Percentiles rank a stretch among this genome's conserved stretches.
These are phyloP conservation scores for Asobara japonica DNA, from an alignment of 1,140 invertebrate species.

Conservation along the genomic window DNA sequence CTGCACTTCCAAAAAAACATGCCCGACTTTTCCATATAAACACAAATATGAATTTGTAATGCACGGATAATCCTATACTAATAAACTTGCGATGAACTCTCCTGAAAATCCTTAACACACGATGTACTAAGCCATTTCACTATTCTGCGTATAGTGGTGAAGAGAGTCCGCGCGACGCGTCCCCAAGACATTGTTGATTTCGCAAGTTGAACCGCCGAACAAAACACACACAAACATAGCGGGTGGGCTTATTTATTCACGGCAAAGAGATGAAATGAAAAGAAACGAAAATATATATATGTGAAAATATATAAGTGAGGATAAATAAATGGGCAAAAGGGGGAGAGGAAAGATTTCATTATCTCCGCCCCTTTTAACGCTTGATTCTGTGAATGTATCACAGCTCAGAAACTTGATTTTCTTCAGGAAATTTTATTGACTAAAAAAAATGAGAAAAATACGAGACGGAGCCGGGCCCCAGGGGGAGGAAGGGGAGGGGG, in stretches of 20 bases:
- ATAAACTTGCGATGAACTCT: no score
- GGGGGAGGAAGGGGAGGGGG: background rate
- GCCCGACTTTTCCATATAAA: no score
- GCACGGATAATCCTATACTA: no score
- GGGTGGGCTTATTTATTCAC: conserved; percentile 10
- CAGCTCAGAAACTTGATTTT: background rate
- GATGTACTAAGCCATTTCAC: no score
- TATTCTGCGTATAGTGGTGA: no score
- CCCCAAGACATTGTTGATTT: conserved; percentile 2
- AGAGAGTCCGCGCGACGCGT: conserved; percentile 4
- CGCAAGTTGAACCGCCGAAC: background rate
- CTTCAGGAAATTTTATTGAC: conserved; percentile 6
- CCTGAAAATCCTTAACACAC: no score
- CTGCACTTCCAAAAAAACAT: no score
- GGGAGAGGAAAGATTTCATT: conserved; percentile 12
- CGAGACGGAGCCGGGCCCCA: background rate
- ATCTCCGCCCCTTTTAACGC: background rate
- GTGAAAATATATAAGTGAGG: background rate
- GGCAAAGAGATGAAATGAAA: background rate
- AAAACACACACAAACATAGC: background rate
- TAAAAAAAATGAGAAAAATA: conserved; percentile 16
- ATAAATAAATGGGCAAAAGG: background rate
- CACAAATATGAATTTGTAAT: no score
- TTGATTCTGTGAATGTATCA: background rate
- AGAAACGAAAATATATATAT: background rate